Evolutionary conservation across 2,888 invertebrate species (phyloP).

Genomic region (Aethes cnicana): DNA sequence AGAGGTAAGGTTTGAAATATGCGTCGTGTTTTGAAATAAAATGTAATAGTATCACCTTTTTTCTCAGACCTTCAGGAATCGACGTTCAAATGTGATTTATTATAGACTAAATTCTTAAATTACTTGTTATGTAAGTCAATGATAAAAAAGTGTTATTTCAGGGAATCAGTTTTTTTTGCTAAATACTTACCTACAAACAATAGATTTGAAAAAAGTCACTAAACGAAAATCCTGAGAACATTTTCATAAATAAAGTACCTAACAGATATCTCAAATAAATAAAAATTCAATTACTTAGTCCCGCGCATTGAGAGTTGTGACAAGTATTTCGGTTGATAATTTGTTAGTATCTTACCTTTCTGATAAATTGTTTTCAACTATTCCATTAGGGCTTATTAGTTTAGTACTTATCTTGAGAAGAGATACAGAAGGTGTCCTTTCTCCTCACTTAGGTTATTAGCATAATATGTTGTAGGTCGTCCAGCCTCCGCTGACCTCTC

Average conservation of each 20-base stretch:
- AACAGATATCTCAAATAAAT: background rate
- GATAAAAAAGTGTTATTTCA: background rate
- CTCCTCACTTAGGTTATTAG: slow-evolving; percentile 23
- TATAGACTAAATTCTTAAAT: too few species aligned
- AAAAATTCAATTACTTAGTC: slow-evolving; percentile 4
- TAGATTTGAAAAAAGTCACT: background rate
- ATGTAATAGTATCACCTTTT: background rate
- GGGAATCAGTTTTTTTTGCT: background rate
- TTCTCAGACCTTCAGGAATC: too few species aligned
- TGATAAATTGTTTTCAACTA: slow-evolving; percentile 2
- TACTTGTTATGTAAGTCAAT: too few species aligned
- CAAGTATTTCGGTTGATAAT: background rate
- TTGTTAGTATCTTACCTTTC: background rate
- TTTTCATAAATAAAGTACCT: background rate
- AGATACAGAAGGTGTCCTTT: slow-evolving; percentile 21
- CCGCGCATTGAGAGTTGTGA: background rate
- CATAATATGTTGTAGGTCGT: slow-evolving; percentile 33
- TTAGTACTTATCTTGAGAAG: slow-evolving; percentile 6
- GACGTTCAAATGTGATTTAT: too few species aligned
- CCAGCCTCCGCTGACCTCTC: slow-evolving; percentile 42
- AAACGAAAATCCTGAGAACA: background rate
- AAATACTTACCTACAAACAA: too few species aligned
- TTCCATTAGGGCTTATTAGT: slow-evolving; percentile 18
- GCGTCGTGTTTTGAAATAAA: too few species aligned
- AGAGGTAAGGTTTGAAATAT: background rate